Percentiles rank a stretch among this genome's conserved stretches.
phyloP scores from a whole-genome alignment of 2,888 invertebrate genomes.

The Balanococcus diminutus region DNA sequence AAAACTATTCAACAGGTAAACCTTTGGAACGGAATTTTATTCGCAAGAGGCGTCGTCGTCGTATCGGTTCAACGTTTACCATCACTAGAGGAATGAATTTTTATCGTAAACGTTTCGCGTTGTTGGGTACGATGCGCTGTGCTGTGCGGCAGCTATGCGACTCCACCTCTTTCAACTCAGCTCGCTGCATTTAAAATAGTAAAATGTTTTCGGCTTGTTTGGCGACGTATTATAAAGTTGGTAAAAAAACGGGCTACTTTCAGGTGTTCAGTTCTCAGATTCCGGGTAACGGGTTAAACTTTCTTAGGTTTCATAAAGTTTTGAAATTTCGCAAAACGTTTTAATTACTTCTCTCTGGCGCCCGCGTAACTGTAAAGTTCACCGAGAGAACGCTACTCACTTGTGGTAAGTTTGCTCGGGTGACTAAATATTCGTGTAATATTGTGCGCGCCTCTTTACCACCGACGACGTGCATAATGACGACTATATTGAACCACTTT shows the following conservation, averaged over 20 bases:
- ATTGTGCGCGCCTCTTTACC: constrained; percentile 1
- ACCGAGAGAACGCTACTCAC: not conserved
- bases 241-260: not conserved
- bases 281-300: constrained; percentile 33
- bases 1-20: constrained; percentile 35
- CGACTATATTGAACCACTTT: constrained; percentile 27
- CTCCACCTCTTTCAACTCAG: not conserved
- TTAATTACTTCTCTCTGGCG: constrained; percentile 39
- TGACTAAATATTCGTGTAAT: constrained; percentile 22
- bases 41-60: not conserved
- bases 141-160: not conserved
- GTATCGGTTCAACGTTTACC: not conserved
- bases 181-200: not conserved
- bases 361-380: constrained; percentile 21
- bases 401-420: constrained; percentile 3
- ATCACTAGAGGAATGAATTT: not conserved
- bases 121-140: not conserved
- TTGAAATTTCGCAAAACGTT: constrained; percentile 26
- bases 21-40: constrained; percentile 6
- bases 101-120: not conserved
- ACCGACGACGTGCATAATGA: not conserved
- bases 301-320: constrained; percentile 39
- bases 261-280: constrained; percentile 42
- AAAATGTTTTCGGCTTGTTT: constrained; percentile 22
- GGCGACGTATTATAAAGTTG: constrained; percentile 7